A percentile compares a stretch with the other conserved stretches of the same genome.
Conservation (phyloP, 2,797 vertebrate genomes). For the Craterocephalus amniculus region DNA sequence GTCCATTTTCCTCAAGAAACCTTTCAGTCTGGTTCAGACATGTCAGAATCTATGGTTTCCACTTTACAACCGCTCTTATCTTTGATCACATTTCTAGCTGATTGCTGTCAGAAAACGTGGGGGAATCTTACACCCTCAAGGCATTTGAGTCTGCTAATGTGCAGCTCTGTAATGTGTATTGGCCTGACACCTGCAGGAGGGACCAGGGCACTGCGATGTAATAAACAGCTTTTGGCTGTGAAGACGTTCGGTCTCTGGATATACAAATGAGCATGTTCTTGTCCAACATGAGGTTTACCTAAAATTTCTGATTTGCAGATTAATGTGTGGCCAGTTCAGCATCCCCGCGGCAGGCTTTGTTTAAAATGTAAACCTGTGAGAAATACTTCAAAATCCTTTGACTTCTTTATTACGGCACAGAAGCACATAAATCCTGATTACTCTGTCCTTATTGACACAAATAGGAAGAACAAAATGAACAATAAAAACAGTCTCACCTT, state of each 20-base stretch:
- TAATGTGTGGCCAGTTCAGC: background rate
- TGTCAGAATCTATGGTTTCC: constrained; percentile 29
- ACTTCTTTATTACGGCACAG: background rate
- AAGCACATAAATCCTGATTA: background rate
- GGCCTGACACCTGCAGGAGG: constrained; percentile 77
- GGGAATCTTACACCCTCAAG: constrained; percentile 49
- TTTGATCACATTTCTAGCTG: constrained; percentile 38
- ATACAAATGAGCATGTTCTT: constrained; percentile 32
- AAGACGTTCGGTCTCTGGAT: constrained; percentile 39
- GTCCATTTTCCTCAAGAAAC: constrained; percentile 15
- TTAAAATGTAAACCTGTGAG: background rate
- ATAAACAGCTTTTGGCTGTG: constrained; percentile 39
- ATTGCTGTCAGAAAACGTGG: constrained; percentile 44
- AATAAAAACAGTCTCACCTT: background rate
- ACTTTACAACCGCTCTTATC: constrained; percentile 22
- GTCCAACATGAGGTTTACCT: constrained; percentile 29
- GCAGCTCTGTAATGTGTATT: constrained; percentile 36
- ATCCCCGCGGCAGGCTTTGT: background rate
- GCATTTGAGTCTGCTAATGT: constrained; percentile 28
- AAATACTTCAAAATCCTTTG: constrained; percentile 1
- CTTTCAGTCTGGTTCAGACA: constrained; percentile 24
- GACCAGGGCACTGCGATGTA: constrained; percentile 45
- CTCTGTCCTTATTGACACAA: too few relatives aligned
- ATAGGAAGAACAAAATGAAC: background rate
- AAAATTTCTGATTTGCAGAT: constrained; percentile 34